Evolutionary conservation across 2,113 vertebrate species (phyloP).

Genomic region (Morone saxatilis): DNA sequence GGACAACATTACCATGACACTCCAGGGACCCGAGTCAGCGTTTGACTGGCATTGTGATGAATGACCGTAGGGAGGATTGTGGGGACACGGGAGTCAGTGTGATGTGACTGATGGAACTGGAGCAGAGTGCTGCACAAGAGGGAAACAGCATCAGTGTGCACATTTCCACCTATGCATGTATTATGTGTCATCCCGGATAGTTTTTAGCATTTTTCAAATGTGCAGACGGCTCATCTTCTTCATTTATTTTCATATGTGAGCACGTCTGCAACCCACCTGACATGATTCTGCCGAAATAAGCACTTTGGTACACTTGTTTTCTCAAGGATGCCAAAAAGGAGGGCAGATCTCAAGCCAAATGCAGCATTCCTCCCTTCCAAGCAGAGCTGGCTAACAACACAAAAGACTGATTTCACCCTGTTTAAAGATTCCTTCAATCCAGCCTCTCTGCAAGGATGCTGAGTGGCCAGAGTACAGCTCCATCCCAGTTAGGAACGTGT

Average conservation of each 20-base stretch:
- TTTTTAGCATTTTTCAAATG: conserved; percentile 42
- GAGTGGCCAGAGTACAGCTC: conserved; percentile 9
- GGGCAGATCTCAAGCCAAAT: conserved; percentile 17
- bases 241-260: conserved; percentile 37
- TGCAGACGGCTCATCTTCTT: conserved; percentile 30
- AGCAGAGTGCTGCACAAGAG: conserved; percentile 57
- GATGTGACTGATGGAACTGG: conserved; percentile 75
- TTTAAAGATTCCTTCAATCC: conserved; percentile 4
- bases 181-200: conserved; percentile 1
- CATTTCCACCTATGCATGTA: conserved; percentile 23
- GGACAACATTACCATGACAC: conserved; percentile 48
- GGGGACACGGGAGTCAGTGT: conserved; percentile 51
- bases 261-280: conserved; percentile 31
- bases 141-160: conserved; percentile 24
- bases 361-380: conserved; percentile 10
- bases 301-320: conserved; percentile 20
- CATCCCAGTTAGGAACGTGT: neutral
- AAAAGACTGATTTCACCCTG: neutral
- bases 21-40: conserved; percentile 71
- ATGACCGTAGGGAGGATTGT: conserved; percentile 71
- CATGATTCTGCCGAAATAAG: conserved; percentile 50
- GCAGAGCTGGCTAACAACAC: conserved; percentile 27
- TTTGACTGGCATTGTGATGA: conserved; percentile 77
- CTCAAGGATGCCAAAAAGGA: conserved; percentile 34
- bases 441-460: conserved; percentile 20